Percentiles rank a stretch among this genome's conserved stretches.
phyloP scores from a whole-genome alignment of 2,888 invertebrate species.

The Apamea sordens region DNA sequence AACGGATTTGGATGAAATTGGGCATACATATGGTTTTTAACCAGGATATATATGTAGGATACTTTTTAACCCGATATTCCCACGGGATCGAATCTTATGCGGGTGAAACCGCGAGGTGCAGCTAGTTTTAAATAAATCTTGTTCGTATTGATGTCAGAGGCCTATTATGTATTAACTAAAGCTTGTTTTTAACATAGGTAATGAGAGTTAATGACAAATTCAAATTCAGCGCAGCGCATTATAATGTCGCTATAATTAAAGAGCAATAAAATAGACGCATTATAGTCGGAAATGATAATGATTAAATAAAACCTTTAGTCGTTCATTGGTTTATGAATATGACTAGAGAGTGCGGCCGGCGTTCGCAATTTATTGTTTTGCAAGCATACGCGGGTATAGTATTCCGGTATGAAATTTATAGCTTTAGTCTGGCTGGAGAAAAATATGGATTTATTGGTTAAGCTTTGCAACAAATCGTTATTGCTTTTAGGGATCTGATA shows the following conservation, averaged over 20 bases:
- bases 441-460: constrained; percentile 84
- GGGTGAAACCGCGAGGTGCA: too few relatives aligned
- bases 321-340: constrained; percentile 75
- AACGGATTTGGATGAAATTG: too few relatives aligned
- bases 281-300: constrained; percentile 56
- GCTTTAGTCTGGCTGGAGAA: constrained; percentile 81
- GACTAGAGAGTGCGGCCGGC: constrained; percentile 76
- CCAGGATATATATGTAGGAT: too few relatives aligned
- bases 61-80: too few relatives aligned
- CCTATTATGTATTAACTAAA: constrained; percentile 4
- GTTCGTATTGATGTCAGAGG: neutral
- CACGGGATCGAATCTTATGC: too few relatives aligned
- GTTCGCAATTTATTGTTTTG: constrained; percentile 85
- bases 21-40: too few relatives aligned
- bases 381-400: constrained; percentile 81
- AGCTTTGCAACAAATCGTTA: constrained; percentile 81
- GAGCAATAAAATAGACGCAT: constrained; percentile 48
- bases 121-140: neutral
- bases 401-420: constrained; percentile 83
- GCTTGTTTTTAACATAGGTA: constrained; percentile 25
- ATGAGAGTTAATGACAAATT: constrained; percentile 36
- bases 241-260: constrained; percentile 41
- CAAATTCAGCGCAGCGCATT: constrained; percentile 15
- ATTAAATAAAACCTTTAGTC: constrained; percentile 74
- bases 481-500: constrained; percentile 73